Conservation (phyloP, 2,113 vertebrate species). For the Cryptotis parvus region DNA sequence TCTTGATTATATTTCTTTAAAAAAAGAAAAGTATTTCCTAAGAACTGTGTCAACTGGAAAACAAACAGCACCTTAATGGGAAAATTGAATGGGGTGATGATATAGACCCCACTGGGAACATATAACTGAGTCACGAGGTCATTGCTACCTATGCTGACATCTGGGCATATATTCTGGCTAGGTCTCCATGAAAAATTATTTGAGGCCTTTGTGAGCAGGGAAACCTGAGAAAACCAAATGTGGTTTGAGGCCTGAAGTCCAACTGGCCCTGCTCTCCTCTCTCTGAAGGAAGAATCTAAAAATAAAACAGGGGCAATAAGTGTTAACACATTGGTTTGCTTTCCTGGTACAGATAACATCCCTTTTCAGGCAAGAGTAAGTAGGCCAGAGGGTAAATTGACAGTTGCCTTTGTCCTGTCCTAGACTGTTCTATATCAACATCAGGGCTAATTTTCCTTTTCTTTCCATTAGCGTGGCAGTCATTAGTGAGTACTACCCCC, state of each 20-base stretch:
- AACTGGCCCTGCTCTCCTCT: slow-evolving; percentile 55
- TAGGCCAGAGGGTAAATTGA: slow-evolving; percentile 63
- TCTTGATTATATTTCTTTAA: neutral
- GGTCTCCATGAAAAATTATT: slow-evolving; percentile 39
- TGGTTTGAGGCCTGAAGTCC: slow-evolving; percentile 37
- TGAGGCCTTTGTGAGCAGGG: slow-evolving; percentile 23
- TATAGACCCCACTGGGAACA: neutral
- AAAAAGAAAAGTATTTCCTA: neutral
- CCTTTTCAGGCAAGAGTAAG: slow-evolving; percentile 52
- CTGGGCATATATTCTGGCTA: neutral
- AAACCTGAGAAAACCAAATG: slow-evolving; percentile 64
- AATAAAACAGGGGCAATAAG: slow-evolving; percentile 62
- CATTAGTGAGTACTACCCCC: neutral
- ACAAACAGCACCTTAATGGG: neutral
- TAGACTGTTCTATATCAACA: slow-evolving; percentile 45
- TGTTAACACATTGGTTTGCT: slow-evolving; percentile 44
- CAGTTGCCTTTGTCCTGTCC: slow-evolving; percentile 47
- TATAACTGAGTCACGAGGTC: neutral
- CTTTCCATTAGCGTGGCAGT: slow-evolving; percentile 33
- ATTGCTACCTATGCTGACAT: neutral
- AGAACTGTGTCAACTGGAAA: neutral
- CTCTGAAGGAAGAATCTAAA: slow-evolving; percentile 53
- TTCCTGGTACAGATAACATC: slow-evolving; percentile 45
- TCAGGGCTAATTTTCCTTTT: slow-evolving; percentile 24
- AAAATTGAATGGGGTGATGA: neutral